These are phyloP conservation scores for Borostomias antarcticus DNA, from an alignment of 2,797 vertebrate genomes.

Conservation along the genomic window DNA sequence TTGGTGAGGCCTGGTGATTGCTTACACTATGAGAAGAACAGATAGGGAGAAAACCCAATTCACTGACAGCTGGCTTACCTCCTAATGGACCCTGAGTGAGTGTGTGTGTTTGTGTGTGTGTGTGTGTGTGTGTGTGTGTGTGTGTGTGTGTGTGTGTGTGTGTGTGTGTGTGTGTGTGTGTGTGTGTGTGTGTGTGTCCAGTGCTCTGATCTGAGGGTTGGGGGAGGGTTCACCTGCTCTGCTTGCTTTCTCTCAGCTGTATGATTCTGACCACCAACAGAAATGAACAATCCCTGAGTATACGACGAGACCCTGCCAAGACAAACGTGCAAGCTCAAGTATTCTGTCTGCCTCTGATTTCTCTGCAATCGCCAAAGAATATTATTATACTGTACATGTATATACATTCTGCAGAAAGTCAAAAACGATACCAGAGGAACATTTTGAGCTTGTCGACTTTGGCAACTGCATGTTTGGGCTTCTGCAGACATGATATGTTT, in stretches of 20 bases:
- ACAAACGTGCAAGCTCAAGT: constrained; percentile 5
- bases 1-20: constrained; percentile 63
- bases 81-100: constrained; percentile 61
- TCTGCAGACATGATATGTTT: too few species aligned
- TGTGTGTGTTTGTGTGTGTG: too few species aligned
- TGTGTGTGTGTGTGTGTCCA: neutral
- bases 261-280: constrained; percentile 51
- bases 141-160: neutral
- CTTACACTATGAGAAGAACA: constrained; percentile 50
- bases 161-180: neutral
- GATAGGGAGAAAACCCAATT: constrained; percentile 39
- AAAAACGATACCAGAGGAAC: too few species aligned
- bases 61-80: constrained; percentile 63
- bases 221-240: constrained; percentile 48
- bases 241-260: constrained; percentile 55
- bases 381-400: too few species aligned
- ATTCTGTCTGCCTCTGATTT: constrained; percentile 25
- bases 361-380: too few species aligned
- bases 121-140: neutral
- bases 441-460: too few species aligned
- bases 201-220: neutral
- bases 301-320: constrained; percentile 40
- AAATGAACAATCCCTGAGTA: constrained; percentile 34
- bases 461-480: too few species aligned
- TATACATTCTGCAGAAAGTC: too few species aligned